Percentiles rank a stretch among this genome's conserved stretches.
Conservation (phyloP, 2,797 vertebrate species). For the Avahi laniger region DNA sequence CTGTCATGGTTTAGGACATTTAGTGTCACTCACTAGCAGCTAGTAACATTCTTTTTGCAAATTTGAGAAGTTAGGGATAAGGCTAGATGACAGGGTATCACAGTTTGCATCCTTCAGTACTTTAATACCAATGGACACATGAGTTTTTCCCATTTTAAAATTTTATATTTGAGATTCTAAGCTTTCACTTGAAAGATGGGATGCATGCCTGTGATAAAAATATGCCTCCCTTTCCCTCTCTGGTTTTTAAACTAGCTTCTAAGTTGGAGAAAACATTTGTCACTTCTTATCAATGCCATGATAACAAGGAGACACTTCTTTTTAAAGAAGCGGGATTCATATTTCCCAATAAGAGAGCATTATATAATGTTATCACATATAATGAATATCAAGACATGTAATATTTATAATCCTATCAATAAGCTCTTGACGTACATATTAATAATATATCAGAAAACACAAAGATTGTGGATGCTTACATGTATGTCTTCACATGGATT, state of each 20-base stretch:
- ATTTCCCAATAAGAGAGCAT: conserved; percentile 21
- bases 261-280: conserved; percentile 74
- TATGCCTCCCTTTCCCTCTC: conserved; percentile 56
- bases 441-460: conserved; percentile 39
- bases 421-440: conserved; percentile 60
- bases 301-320: conserved; percentile 56
- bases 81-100: conserved; percentile 75
- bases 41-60: conserved; percentile 69
- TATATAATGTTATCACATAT: background rate
- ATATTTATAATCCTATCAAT: conserved; percentile 64
- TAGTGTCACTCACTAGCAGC: conserved; percentile 75
- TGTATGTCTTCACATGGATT: background rate
- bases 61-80: conserved; percentile 74
- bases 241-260: conserved; percentile 69
- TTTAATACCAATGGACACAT: conserved; percentile 74
- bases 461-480: background rate
- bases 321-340: conserved; percentile 47
- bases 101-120: conserved; percentile 61
- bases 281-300: conserved; percentile 70
- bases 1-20: conserved; percentile 79
- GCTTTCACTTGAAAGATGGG: conserved; percentile 60
- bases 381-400: conserved; percentile 52
- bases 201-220: conserved; percentile 61
- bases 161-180: conserved; percentile 68
- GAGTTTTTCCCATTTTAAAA: conserved; percentile 54